Base-by-base conservation (phyloP, 2,888 invertebrate genomes). In the Limulus polyphemus region DNA sequence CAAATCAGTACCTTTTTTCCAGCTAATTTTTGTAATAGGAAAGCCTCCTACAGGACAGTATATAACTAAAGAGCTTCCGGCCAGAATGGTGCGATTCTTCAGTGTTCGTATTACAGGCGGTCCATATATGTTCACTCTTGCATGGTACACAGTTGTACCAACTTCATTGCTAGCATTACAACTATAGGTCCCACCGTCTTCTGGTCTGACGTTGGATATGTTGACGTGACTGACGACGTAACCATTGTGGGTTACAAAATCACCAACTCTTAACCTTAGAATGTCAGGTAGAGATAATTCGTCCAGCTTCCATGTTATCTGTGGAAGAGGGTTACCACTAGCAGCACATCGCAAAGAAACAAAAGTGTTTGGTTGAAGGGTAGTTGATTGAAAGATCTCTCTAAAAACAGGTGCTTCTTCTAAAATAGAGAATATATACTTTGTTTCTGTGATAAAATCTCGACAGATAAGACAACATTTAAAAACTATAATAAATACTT, bases 31-130 rank as follows among this genome's bases (percentile, higher is more conserved):
- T n/a, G 16, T 16, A 54, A 54, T 54, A 32, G 54, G 54, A 32
- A 54, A 90, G 67, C 91, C 91, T 11, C 89, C 87, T 74, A 89
- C 90, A 67, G 89, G 89, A 76, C 91, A 91, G 69, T 85, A 82
- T 69, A 91, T 79, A 67, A 81, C 82, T 67, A 88, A 82, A 74
- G 86, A 84, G 67, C 84, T 82, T 65, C 87, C 87, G 69, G 89
- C 87, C 70, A 90, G 87, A 1, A 88, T 87, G 70, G 88, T 87
- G 67, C 79, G 71, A 70, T 81, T 81, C 47, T 74, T 72, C 70
- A 80, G 77, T 2, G 74, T 71, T 52, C 80, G 74, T 12, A 80
- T 76, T 49, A 75, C 76, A 0, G 81, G 81, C 62, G 76, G 75
- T 68, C 81, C 81, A 61, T 74, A 74, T 10, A 77, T 74, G 68